These are phyloP conservation scores for Boloria selene DNA, from an alignment of 2,888 invertebrate species.

Conservation along the genomic window DNA sequence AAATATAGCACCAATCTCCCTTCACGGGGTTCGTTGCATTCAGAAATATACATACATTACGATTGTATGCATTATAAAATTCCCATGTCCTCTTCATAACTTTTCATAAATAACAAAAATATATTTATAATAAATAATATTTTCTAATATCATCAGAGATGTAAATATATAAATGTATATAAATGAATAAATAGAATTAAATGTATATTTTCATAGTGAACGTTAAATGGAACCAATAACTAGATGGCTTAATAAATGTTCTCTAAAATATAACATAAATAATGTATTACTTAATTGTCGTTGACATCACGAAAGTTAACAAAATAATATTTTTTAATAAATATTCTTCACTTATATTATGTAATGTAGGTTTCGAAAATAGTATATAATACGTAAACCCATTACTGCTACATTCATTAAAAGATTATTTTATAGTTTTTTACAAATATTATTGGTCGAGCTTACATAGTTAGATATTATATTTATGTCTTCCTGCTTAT, in stretches of 20 bases:
- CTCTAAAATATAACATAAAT: background rate
- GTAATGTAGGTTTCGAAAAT: background rate
- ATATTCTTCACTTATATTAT: background rate
- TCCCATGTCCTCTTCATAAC: background rate
- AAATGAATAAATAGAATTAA: conserved; percentile 64
- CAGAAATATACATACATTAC: no score
- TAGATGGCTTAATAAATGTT: conserved; percentile 38
- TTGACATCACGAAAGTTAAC: conserved; percentile 7
- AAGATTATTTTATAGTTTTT: conserved; percentile 29
- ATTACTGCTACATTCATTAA: conserved; percentile 6
- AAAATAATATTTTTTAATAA: conserved; percentile 3
- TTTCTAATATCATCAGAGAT: conserved; percentile 50
- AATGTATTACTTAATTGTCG: conserved; percentile 13
- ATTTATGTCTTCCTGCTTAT: conserved; percentile 20
- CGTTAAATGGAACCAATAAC: conserved; percentile 80
- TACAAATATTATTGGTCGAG: conserved; percentile 53
- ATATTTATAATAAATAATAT: conserved; percentile 41
- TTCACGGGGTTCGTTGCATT: no score
- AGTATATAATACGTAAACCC: conserved; percentile 5
- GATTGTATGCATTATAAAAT: no score
- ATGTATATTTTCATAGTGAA: conserved; percentile 81
- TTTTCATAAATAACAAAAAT: conserved; percentile 1
- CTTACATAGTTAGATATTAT: conserved; percentile 54
- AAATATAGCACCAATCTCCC: background rate
- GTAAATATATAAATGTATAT: conserved; percentile 69